A percentile compares a stretch with the other conserved stretches of the same genome.
Evolutionary conservation across 2,113 vertebrate genomes (phyloP).

Genomic region (Periophthalmodon schlosseri): DNA sequence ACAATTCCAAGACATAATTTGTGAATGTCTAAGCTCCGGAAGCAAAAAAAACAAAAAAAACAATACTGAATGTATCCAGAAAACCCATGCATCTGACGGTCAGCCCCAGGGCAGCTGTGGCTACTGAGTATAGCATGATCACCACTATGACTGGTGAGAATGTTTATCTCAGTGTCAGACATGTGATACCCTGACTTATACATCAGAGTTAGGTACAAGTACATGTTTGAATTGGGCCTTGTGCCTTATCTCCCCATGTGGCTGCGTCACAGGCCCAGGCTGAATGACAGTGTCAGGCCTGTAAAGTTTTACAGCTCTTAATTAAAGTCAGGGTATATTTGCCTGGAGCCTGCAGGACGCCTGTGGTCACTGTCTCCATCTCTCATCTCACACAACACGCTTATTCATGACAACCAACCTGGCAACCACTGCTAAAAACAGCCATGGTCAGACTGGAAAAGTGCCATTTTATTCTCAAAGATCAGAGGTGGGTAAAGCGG

Average conservation of each 20-base stretch:
- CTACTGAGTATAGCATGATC: no score
- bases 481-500: neutral
- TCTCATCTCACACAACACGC: conserved; percentile 66
- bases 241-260: neutral
- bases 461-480: conserved; percentile 2
- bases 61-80: no score
- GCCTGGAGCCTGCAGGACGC: conserved; percentile 69
- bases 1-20: no score
- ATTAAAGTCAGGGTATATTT: conserved; percentile 69
- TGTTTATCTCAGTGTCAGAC: no score
- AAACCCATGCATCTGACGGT: no score
- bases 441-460: neutral
- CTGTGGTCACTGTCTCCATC: conserved; percentile 64
- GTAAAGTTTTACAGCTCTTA: conserved; percentile 63
- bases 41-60: no score
- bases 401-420: conserved; percentile 49
- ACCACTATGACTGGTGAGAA: no score
- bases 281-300: conserved; percentile 43
- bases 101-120: no score
- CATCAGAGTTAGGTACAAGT: no score
- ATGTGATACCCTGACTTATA: no score
- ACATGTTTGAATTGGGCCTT: no score
- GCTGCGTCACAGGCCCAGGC: conserved; percentile 8
- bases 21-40: no score
- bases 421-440: conserved; percentile 23